Evolutionary conservation across 64 coral and sea anemone genomes (phyloP).

Genomic region (Dendronephthya gigantea): DNA sequence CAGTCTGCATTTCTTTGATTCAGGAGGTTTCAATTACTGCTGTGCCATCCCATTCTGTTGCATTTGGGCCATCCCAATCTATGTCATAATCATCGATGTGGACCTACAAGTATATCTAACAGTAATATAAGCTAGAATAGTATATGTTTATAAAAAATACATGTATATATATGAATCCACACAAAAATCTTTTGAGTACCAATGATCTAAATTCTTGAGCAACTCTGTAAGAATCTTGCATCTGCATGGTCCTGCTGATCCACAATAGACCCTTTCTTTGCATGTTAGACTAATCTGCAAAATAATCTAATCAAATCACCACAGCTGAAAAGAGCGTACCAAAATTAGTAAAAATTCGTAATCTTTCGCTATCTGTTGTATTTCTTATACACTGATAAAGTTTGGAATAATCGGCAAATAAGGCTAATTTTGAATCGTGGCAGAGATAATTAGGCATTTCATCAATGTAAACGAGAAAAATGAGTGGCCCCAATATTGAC

Average conservation of each 20-base stretch:
- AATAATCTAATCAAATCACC: no score
- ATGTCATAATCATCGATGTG: conserved; percentile 27
- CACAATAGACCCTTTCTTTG: no score
- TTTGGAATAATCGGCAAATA: neutral
- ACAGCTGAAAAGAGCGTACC: no score
- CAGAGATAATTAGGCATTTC: neutral
- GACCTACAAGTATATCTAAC: neutral
- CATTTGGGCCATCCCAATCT: conserved; percentile 18
- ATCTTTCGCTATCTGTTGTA: neutral
- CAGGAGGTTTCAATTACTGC: neutral
- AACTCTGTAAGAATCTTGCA: neutral
- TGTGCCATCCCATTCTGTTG: neutral
- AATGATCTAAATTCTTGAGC: neutral
- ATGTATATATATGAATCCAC: neutral
- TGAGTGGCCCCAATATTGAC: neutral
- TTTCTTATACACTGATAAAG: neutral
- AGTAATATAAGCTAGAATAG: neutral
- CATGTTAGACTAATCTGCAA: no score
- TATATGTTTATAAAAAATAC: neutral
- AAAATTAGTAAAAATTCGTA: no score
- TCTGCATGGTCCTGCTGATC: neutral
- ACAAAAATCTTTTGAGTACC: neutral
- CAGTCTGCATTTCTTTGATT: neutral
- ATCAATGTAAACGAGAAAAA: neutral
- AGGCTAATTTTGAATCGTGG: neutral